Evolutionary conservation across 2,797 vertebrate genomes (phyloP), one percentile per base, ranked within the genome.

Genomic region (Tamandua tetradactyla): DNA sequence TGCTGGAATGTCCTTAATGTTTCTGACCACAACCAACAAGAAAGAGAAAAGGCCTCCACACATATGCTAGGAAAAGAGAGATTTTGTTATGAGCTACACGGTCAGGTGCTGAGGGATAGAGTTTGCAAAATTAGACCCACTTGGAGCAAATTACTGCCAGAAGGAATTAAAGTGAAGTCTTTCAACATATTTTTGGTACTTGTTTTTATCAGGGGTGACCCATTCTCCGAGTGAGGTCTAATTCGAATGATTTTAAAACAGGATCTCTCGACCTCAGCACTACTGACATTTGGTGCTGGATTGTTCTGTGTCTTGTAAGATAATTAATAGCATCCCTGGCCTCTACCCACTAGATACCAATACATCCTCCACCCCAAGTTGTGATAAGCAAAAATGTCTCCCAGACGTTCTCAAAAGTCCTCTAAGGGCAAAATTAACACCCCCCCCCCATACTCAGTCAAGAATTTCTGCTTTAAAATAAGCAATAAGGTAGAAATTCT

Each of bases 21-120:
- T 87, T 82, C 84, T 79, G 37, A 87, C 79, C 89, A 69, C 78
- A 84, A 57, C 14, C 57, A 74, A 57, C 14, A 72, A 86, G 82
- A 69, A 42, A 44, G 85, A 93, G 62, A 68, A 79, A 79, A 87
- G 79, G 44, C 32, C 44, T 84, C 64, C 35, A 18, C 57, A 40
- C 49, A 57, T 37, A 32, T 30, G 37, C 7, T 72, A 62, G 35
- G 57, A 88, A 5, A 47, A 9, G n/a, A 84, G 30, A 52, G n/a
- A 42, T 74, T 79, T 83, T 47, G 22, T 61, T 59, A 57, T 68
- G 55, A 90, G 9, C 37, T 78, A 68, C 9, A 37, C 9, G 1
- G 37, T 37, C 71, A 75, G 57, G 57, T 85, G 69, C 37, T 27
- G 42, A 61, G n/a, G 87, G 79, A 72, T 44, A 62, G 30, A 61